Conservation (phyloP, 2,113 vertebrate species). For the Mirounga angustirostris region DNA sequence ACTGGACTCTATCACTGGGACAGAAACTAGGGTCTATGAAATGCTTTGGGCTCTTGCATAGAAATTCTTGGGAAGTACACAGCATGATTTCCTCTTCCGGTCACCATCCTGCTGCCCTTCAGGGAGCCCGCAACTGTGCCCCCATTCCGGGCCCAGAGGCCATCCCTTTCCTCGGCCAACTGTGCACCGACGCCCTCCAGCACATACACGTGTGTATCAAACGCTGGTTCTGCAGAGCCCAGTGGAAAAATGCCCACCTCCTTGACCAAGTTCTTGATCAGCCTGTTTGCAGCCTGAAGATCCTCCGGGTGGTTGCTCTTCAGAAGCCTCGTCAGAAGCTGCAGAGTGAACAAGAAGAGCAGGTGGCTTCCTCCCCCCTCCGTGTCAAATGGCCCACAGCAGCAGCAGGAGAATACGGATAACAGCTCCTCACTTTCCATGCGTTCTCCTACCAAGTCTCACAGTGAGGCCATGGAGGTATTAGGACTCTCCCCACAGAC, state of each 20-base stretch:
- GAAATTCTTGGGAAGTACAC: not conserved
- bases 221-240: not conserved
- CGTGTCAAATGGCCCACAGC: not conserved
- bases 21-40: not conserved
- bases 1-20: not conserved
- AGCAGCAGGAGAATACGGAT: no score
- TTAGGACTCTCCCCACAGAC: not conserved
- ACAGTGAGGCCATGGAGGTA: rapidly evolving
- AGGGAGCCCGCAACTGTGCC: not conserved
- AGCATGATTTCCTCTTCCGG: not conserved
- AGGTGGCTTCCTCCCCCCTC: not conserved
- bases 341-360: not conserved
- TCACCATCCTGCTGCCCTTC: not conserved
- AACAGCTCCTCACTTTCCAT: not conserved
- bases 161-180: not conserved
- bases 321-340: constrained; percentile 92
- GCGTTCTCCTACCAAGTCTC: no score
- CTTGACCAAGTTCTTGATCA: constrained; percentile 93
- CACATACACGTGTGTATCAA: not conserved
- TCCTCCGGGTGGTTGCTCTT: constrained; percentile 93
- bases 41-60: not conserved
- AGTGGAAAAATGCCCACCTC: constrained; percentile 86
- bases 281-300: constrained; percentile 93
- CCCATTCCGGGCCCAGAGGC: not conserved
- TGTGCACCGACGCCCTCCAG: not conserved